Conservation (phyloP, 1,140 invertebrate species). For the Coelopa frigida region DNA sequence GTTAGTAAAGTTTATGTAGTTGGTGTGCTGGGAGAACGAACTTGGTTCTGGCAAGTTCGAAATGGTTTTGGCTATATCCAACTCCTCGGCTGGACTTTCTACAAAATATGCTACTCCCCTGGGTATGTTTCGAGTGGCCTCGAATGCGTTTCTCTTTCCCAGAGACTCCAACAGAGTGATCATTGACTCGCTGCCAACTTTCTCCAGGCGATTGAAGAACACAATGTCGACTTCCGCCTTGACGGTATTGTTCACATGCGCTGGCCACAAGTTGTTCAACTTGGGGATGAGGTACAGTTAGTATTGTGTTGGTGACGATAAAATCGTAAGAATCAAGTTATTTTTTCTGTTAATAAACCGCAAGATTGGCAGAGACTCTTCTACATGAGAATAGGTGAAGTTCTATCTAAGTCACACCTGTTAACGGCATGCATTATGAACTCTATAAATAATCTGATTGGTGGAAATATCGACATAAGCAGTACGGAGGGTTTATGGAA, state of each 20-base stretch:
- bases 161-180: conserved; percentile 62
- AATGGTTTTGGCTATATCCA: conserved; percentile 45
- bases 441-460: no score
- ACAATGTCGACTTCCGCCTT: conserved; percentile 52
- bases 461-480: no score
- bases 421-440: no score
- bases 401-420: no score
- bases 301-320: no score
- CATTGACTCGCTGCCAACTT: conserved; percentile 79
- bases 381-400: no score
- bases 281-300: conserved; percentile 12
- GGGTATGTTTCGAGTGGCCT: conserved; percentile 50
- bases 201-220: conserved; percentile 84
- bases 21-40: conserved; percentile 49
- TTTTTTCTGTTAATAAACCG: no score
- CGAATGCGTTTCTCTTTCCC: conserved; percentile 47
- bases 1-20: conserved; percentile 54
- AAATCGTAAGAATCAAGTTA: conserved; percentile 38
- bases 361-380: no score
- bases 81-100: conserved; percentile 54
- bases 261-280: conserved; percentile 28
- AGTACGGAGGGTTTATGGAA: no score
- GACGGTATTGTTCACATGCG: conserved; percentile 66
- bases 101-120: neutral
- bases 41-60: conserved; percentile 46